Evolutionary conservation across 2,113 vertebrate species (phyloP), one percentile per base, ranked within the genome.

Genomic region (Coreoperca whiteheadi): DNA sequence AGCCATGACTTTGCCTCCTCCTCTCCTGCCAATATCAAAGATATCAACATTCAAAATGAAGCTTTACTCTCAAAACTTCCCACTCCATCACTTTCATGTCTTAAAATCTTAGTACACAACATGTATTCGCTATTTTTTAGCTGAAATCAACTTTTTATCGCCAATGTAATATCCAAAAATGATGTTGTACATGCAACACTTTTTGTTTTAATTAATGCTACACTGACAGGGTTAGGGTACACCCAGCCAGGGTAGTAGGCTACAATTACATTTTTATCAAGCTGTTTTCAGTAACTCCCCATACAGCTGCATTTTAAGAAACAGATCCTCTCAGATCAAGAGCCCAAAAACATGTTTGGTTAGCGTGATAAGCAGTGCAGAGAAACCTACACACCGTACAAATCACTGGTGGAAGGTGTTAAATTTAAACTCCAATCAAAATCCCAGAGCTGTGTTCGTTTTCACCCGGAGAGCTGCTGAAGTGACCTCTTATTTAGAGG

Each of bases 1-100:
- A 79, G 91, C 91, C 96, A 96, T 96, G 83, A 73, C 72, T 88
- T 85, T 60, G 34, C 73, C 88, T 65, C 67, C 32, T 77, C 63
- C 59, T 80, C 65, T 70, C 86, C 90, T 92, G 72, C 15, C 4
- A 56, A 48, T 89, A 64, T 10, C 4, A 53, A 39, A 75, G 41
- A 72, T 14, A 76, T 21, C 16, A 0, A 53, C 25, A 50, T 28
- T 82, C 14, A 85, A 37, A 73, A 23, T 0, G 8, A 63, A 8
- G 32, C 37, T 70, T 34, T n/a, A 28, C 4, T 15, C 4, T 8
- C 9, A 9, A 21, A 37, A 64, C 50, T 0, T 28, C 59, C 30
- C 25, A 11, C 10, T 43, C 21, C 9, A n/a, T 30, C 34, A 60
- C n/a, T 32, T 54, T 18, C 5, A 0, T 28, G 5, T 30, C n/a